These are phyloP conservation scores for Myiothlypis coronata DNA, from an alignment of 2,797 vertebrate genomes.

Conservation along the genomic window DNA sequence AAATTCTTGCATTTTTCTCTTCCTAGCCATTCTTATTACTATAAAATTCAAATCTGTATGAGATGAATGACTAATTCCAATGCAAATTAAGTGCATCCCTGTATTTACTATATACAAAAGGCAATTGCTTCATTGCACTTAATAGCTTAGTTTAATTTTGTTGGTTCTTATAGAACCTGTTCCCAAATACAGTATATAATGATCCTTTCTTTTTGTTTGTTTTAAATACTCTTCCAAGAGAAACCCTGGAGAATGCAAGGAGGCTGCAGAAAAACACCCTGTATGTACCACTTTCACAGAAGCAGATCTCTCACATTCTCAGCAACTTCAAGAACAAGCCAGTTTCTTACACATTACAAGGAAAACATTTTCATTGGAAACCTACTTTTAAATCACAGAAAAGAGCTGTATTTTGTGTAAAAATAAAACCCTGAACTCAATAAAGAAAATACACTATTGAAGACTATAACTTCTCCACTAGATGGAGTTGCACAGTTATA, in stretches of 20 bases:
- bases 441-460: not conserved
- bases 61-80: not conserved
- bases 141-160: not conserved
- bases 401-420: not conserved
- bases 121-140: not conserved
- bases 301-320: not conserved
- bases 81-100: not conserved
- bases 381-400: not conserved
- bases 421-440: not conserved
- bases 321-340: not conserved
- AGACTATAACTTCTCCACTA: constrained; percentile 14
- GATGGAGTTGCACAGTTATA: not conserved
- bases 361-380: not conserved
- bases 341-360: not conserved
- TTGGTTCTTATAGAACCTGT: not conserved
- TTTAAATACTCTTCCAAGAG: not conserved
- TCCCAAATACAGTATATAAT: not conserved
- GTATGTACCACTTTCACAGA: not conserved
- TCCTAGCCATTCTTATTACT: not conserved
- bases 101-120: not conserved
- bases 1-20: not conserved
- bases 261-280: not conserved
- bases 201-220: not conserved
- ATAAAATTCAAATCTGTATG: not conserved
- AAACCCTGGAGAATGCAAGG: not conserved